Conservation (phyloP, 2,888 invertebrate genomes). For the Patella pellucida region DNA sequence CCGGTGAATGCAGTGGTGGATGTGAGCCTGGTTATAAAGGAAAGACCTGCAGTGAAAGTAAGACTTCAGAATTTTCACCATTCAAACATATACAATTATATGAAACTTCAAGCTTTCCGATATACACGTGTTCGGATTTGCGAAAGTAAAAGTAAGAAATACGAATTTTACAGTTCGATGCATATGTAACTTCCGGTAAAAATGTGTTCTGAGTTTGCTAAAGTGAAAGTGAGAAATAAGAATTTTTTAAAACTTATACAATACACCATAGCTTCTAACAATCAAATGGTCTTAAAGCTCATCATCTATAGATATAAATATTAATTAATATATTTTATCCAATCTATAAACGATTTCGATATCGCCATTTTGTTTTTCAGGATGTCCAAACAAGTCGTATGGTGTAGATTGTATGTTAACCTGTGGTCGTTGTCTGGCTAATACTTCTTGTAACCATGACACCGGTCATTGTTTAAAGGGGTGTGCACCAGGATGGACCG, state of each 20-base stretch:
- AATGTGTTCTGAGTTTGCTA: too few relatives aligned
- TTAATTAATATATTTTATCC: too few relatives aligned
- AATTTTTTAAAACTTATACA: not conserved
- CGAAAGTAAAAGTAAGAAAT: too few relatives aligned
- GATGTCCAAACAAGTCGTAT: conserved; percentile 40
- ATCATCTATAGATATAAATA: too few relatives aligned
- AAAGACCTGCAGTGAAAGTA: conserved; percentile 37
- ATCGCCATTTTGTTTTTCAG: conserved; percentile 29
- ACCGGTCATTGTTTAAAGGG: conserved; percentile 30
- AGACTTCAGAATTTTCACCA: not conserved
- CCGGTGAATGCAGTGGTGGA: conserved; percentile 55
- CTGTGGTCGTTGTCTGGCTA: conserved; percentile 49
- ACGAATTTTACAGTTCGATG: too few relatives aligned
- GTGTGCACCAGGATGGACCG: conserved; percentile 32
- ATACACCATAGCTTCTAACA: too few relatives aligned
- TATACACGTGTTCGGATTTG: too few relatives aligned
- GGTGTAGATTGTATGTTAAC: conserved; percentile 44
- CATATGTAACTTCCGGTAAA: too few relatives aligned
- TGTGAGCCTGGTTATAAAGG: conserved; percentile 53
- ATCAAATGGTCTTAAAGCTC: too few relatives aligned
- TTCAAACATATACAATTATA: too few relatives aligned
- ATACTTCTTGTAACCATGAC: conserved; percentile 32
- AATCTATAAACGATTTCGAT: not conserved
- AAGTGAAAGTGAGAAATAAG: conserved; percentile 19
- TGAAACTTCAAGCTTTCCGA: too few relatives aligned